Percentiles rank a stretch among this genome's conserved stretches.
Conservation (phyloP, 2,888 invertebrate genomes). For the Andricus curvator region DNA sequence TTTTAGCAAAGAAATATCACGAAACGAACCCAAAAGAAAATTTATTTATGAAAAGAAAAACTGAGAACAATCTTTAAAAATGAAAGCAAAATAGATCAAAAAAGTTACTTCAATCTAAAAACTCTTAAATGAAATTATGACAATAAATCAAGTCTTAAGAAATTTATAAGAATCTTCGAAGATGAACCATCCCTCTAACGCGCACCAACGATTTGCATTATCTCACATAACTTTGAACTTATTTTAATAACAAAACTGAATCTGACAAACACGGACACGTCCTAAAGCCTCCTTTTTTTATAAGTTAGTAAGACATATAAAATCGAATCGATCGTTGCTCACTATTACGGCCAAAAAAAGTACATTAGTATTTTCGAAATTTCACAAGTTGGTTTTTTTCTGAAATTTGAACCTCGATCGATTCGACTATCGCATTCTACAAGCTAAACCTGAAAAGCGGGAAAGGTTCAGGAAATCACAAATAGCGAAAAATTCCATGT, state of each 20-base stretch:
- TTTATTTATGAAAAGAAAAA: too few relatives aligned
- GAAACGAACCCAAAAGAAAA: not conserved
- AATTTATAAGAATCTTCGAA: not conserved
- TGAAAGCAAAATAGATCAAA: not conserved
- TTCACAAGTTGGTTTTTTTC: not conserved
- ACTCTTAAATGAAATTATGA: too few relatives aligned
- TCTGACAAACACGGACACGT: conserved; percentile 38
- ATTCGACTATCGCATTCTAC: conserved; percentile 45
- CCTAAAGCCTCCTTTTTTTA: conserved; percentile 28
- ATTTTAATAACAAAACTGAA: not conserved
- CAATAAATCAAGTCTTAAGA: not conserved
- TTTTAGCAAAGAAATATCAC: not conserved
- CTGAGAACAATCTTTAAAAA: not conserved
- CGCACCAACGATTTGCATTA: conserved; percentile 42
- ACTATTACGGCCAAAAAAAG: not conserved
- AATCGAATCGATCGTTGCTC: conserved; percentile 44
- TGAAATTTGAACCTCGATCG: conserved; percentile 39
- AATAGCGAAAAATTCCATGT: conserved; percentile 41
- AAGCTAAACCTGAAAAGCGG: conserved; percentile 42
- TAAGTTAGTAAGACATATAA: conserved; percentile 47
- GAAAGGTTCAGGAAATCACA: conserved; percentile 48
- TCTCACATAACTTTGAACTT: not conserved
- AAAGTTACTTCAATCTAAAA: not conserved
- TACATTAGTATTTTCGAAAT: too few relatives aligned
- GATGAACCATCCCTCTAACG: not conserved